Conservation (phyloP, 1,140 invertebrate species). For the Bombus fervidus region DNA sequence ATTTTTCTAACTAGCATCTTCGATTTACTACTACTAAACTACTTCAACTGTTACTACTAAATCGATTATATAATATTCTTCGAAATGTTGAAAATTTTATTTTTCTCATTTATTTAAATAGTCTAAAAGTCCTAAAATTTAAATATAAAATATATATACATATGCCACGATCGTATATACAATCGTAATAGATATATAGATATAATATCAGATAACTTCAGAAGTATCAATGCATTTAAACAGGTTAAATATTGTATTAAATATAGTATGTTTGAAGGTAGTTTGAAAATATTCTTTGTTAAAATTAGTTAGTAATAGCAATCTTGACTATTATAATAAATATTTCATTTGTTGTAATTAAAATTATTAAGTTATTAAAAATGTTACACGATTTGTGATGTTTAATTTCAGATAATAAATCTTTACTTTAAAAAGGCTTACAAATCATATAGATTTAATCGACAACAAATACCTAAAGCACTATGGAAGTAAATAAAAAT, state of each 20-base stretch:
- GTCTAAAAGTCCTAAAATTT: no score
- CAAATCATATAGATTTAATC: neutral
- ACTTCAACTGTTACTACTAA: neutral
- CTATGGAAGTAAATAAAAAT: constrained; percentile 36
- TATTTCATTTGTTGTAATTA: neutral
- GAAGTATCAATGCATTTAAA: neutral
- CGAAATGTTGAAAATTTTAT: neutral
- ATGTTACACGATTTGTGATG: no score
- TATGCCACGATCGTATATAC: no score
- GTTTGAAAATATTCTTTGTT: neutral
- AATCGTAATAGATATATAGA: no score
- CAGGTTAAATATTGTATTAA: neutral
- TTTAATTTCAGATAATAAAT: no score
- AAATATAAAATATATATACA: no score
- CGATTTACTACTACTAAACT: no score
- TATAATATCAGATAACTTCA: neutral
- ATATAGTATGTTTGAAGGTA: neutral
- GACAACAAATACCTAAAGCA: neutral
- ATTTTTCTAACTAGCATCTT: neutral
- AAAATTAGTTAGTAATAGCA: neutral
- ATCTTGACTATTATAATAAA: neutral
- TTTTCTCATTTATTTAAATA: neutral
- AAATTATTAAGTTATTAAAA: no score
- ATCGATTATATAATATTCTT: neutral
- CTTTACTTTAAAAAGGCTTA: neutral